These are phyloP conservation scores for Rostratula benghalensis DNA, from an alignment of 2,113 vertebrate species.

Conservation along the genomic window DNA sequence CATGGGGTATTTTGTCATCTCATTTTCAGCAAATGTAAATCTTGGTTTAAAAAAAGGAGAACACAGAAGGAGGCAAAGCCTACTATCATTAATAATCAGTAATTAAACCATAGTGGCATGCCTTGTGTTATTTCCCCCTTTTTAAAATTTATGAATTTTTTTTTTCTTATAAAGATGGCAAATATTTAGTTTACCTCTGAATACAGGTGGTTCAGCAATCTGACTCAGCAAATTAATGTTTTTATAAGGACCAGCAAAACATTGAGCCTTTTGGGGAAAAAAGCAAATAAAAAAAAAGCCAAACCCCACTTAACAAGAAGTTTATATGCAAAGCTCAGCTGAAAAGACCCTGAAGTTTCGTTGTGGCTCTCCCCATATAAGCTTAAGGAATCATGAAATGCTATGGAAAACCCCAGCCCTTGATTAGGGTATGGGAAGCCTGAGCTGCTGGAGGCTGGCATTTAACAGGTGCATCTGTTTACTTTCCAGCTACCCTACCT, in stretches of 20 bases:
- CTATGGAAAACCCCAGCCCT: background rate
- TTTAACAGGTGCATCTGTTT: conserved; percentile 46
- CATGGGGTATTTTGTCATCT: background rate
- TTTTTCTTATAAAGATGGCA: background rate
- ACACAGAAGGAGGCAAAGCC: background rate
- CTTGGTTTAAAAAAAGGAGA: background rate
- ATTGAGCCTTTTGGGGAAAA: background rate
- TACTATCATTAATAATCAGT: background rate
- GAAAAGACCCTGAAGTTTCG: background rate
- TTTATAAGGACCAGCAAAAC: background rate
- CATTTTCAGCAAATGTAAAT: background rate
- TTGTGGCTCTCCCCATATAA: background rate
- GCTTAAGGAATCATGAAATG: background rate
- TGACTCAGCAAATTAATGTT: conserved; percentile 41
- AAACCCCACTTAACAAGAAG: background rate
- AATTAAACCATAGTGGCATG: background rate
- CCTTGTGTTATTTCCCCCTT: background rate
- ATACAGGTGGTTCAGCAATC: conserved; percentile 25
- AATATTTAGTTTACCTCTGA: background rate
- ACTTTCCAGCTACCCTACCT: background rate
- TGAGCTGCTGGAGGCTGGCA: background rate
- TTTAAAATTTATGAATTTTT: background rate
- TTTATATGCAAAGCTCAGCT: background rate
- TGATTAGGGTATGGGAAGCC: background rate
- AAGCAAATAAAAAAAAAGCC: background rate